Base-by-base conservation (phyloP, 2,888 invertebrate genomes). In the Podabrus alpinus region DNA sequence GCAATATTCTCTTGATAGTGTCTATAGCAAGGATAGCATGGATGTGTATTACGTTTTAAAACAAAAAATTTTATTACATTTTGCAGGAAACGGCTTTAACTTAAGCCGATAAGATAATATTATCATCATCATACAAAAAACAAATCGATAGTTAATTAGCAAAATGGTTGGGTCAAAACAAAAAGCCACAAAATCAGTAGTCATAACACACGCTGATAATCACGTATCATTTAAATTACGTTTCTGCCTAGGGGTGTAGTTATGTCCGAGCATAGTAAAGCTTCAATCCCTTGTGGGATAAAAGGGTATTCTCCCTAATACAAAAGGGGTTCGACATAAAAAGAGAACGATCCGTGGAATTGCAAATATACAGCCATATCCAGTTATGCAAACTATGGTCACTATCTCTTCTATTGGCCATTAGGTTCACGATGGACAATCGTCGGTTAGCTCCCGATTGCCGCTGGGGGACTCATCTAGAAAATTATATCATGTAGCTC, bases 321-420 rank as follows among this genome's bases (percentile, higher is more conserved):
- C 84, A 82, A 83, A 84, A 84, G 84, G 84, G 84, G 82, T 80
- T 79, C 79, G 77, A 74, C 81, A 83, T 85, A 85, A 86, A 85
- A 85, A 84, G 82, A 82, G 82, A 85, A 85, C 84, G 85, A 83
- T 83, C 84, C 84, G 83, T 83, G 82, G 83, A 84, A 86, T 84
- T 83, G 84, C 82, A 80, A 81, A 83, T 83, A 82, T 83, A 82
- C 82, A 82, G 83, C 84, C 81, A 84, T 84, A 82, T 83, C 82
- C 83, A 82, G 86, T 86, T 86, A 86, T 86, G 86, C 86, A 86
- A 86, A 86, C 85, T 85, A 85, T 83, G 84, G 83, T 83, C 81
- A 83, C 84, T 85, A 85, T 86, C 85, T 85, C 84, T 83, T 82
- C 81, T 83, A 85, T 86, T 83, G 85, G 83, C 84, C 84, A 83